phyloP scores from a whole-genome alignment of 2,797 vertebrate genomes.

The Alfaro cultratus region DNA sequence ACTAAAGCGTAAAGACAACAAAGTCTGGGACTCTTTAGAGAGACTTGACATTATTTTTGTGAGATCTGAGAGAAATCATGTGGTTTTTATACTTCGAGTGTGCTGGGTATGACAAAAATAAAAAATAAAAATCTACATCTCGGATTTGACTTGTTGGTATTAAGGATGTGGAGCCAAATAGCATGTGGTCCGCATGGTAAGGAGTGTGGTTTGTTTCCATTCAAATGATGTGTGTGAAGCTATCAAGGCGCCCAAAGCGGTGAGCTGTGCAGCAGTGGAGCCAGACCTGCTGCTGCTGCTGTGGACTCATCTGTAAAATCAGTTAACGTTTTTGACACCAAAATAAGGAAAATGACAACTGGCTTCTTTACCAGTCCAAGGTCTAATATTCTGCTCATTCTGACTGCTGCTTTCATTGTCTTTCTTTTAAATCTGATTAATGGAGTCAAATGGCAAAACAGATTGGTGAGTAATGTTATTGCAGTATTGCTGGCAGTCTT shows the following conservation, averaged over 20 bases:
- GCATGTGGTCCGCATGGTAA: conserved; percentile 51
- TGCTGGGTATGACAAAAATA: conserved; percentile 6
- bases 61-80: conserved; percentile 6
- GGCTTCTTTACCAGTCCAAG: not conserved
- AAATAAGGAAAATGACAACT: conserved; percentile 4
- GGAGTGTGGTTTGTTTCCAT: conserved; percentile 33
- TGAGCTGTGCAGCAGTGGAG: not conserved
- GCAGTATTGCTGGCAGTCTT: conserved; percentile 35
- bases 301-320: conserved; percentile 3
- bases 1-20: not conserved
- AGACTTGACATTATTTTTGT: not conserved
- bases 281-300: not conserved
- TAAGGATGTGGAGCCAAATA: conserved; percentile 16
- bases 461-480: conserved; percentile 30
- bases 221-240: conserved; percentile 21
- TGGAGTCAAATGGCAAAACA: conserved; percentile 18
- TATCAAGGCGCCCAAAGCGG: conserved; percentile 7
- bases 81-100: conserved; percentile 16
- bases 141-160: conserved; percentile 19
- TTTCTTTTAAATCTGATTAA: conserved; percentile 36
- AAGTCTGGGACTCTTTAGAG: not conserved
- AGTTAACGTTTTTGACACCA: not conserved
- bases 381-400: conserved; percentile 3
- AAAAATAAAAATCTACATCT: conserved; percentile 1
- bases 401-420: conserved; percentile 17